Percentiles rank a stretch among this genome's conserved stretches.
phyloP scores from a whole-genome alignment of 1,140 invertebrate genomes.

The Sesamia nonagrioides region DNA sequence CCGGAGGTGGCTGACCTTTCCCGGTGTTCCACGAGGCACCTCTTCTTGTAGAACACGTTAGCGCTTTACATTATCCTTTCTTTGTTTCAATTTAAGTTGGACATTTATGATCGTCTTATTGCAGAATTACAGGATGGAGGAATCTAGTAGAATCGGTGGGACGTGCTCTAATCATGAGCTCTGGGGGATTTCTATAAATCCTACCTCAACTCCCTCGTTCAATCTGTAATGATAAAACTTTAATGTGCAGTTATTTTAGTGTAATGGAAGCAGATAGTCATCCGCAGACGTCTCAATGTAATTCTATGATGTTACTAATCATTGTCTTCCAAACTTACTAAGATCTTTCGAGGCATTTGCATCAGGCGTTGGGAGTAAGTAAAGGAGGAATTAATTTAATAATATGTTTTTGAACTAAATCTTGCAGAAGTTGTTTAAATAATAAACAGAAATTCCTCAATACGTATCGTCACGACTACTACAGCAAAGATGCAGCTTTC shows the following conservation, averaged over 20 bases:
- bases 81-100: slow-evolving; percentile 50
- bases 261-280: slow-evolving; percentile 29
- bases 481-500: neutral
- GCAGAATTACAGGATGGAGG: slow-evolving; percentile 42
- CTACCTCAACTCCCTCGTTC: slow-evolving; percentile 45
- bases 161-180: slow-evolving; percentile 44
- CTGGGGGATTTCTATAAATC: slow-evolving; percentile 51
- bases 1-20: slow-evolving; percentile 32
- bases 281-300: slow-evolving; percentile 23
- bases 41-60: slow-evolving; percentile 13
- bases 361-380: neutral
- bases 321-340: slow-evolving; percentile 28
- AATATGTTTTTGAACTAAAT: neutral
- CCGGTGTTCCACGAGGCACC: neutral
- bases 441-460: neutral
- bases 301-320: slow-evolving; percentile 10
- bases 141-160: slow-evolving; percentile 43
- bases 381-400: neutral
- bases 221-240: slow-evolving; percentile 58
- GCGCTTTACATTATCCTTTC: slow-evolving; percentile 41
- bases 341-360: slow-evolving; percentile 16
- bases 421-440: neutral
- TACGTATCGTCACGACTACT: neutral
- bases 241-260: slow-evolving; percentile 44
- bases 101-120: slow-evolving; percentile 52